Base-by-base conservation (phyloP, 2,888 invertebrate species). In the Thumatha senex region DNA sequence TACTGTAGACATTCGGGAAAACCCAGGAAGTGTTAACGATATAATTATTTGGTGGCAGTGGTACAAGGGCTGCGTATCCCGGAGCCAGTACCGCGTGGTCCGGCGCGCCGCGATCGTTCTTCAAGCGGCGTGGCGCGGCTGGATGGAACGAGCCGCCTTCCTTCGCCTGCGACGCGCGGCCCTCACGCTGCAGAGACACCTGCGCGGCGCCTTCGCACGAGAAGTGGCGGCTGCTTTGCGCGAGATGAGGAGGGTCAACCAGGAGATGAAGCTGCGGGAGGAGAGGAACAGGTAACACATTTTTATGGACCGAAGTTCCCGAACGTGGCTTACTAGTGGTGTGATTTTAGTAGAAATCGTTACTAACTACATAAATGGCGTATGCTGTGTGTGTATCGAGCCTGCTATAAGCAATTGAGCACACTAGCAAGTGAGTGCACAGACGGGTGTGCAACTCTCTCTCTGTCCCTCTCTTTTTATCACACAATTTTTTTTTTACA, bases 181-280 rank as follows among this genome's bases (percentile, higher is more conserved):
- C 0, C 93, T 98, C 63, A 95, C 97, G 13, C 96, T 98, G 59
- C 98, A 98, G 87, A 93, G 96, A 53, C 97, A 96, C 79, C 86
- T 98, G 58, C 89, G 98, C 9, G 98, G 98, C 2, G 97, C 97
- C 67, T 98, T 98, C 86, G 98, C 97, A 0, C 89, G 98, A 58
- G 97, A 98, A 86, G 97, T 94, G 52, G 97, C 97, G 0, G 93
- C 96, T 0, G 97, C 98, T 0, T 82, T 98, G 56, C 86, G 97
- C 7, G 97, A 98, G 89, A 97, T 98, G 96, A 92, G 95, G 61
- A 88, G 96, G 18, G 96, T 97, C 50, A 96, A 97, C 80, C 95
- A 96, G 75, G 96, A 97, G 89, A 96, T 97, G 94, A 93, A 95
- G 56, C 94, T 96, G 63, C 89, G 96, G 12, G 96, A 96, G 73